Percentiles rank a stretch among this genome's conserved stretches.
Conservation (phyloP, 1,140 invertebrate genomes). For the Drosophila tristis region DNA sequence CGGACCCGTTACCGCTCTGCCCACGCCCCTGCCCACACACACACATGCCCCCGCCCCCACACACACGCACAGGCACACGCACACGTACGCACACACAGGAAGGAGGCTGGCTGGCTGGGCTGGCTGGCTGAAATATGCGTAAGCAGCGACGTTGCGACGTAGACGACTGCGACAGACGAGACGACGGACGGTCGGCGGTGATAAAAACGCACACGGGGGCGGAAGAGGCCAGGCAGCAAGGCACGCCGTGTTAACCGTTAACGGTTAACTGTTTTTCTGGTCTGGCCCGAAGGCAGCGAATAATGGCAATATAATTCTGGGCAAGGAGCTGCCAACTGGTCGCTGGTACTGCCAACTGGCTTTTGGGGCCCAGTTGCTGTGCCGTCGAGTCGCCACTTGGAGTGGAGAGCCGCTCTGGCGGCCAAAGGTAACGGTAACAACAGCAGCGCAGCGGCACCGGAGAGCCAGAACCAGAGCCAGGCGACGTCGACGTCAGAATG, state of each 20-base stretch:
- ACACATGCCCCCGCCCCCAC: slow-evolving; percentile 23
- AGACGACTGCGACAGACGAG: too few species aligned
- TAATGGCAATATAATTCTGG: slow-evolving; percentile 24
- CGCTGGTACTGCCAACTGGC: slow-evolving; percentile 30
- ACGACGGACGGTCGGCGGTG: slow-evolving; percentile 28
- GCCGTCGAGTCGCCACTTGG: slow-evolving; percentile 15
- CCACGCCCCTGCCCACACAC: slow-evolving; percentile 40
- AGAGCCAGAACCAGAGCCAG: slow-evolving; percentile 25
- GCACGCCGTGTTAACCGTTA: too few species aligned
- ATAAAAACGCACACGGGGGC: slow-evolving; percentile 43
- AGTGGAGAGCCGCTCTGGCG: slow-evolving; percentile 16
- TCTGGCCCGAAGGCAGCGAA: too few species aligned
- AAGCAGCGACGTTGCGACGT: slow-evolving; percentile 19
- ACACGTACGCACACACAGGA: slow-evolving; percentile 34
- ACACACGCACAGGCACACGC: slow-evolving; percentile 14
- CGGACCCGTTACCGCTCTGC: slow-evolving; percentile 20
- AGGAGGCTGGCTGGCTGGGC: slow-evolving; percentile 14
- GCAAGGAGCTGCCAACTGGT: slow-evolving; percentile 30
- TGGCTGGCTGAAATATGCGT: slow-evolving; percentile 28
- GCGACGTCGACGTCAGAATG: slow-evolving; percentile 48
- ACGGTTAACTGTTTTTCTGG: slow-evolving; percentile 9
- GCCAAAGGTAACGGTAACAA: slow-evolving; percentile 8
- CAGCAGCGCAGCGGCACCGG: slow-evolving; percentile 2
- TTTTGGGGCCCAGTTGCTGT: not conserved
- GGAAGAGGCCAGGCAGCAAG: too few species aligned